Evolutionary conservation across 2,888 invertebrate genomes (phyloP).

Genomic region (Limnephilus lunatus): DNA sequence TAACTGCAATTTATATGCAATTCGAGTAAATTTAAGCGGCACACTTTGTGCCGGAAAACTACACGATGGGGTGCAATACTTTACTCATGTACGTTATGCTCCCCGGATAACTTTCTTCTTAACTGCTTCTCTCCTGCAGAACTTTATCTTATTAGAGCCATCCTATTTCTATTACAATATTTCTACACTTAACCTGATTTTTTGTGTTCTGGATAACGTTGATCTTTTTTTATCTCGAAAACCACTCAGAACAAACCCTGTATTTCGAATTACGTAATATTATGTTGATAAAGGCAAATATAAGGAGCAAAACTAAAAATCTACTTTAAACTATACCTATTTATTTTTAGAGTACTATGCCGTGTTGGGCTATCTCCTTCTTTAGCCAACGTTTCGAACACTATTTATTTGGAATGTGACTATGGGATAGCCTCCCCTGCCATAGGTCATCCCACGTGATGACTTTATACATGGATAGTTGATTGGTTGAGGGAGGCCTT

Average conservation of each 20-base stretch:
- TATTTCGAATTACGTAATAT: too few species aligned
- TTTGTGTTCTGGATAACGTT: neutral
- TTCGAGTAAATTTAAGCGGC: slow-evolving; percentile 36
- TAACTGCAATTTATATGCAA: slow-evolving; percentile 59
- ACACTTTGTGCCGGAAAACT: slow-evolving; percentile 33
- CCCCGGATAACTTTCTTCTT: neutral
- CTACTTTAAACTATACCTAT: too few species aligned
- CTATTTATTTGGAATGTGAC: too few species aligned
- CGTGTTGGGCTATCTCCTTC: too few species aligned
- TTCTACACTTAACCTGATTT: neutral
- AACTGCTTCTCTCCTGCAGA: neutral
- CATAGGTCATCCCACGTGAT: too few species aligned
- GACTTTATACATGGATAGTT: too few species aligned
- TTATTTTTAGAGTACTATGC: too few species aligned
- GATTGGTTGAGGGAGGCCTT: too few species aligned
- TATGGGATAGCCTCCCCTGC: too few species aligned
- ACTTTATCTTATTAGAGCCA: neutral
- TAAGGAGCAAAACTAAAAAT: too few species aligned
- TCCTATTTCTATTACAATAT: neutral
- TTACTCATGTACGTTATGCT: slow-evolving; percentile 23
- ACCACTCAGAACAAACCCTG: neutral
- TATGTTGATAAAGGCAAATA: too few species aligned
- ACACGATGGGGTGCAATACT: slow-evolving; percentile 48
- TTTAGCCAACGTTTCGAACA: too few species aligned
- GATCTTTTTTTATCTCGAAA: neutral